Base-by-base conservation (phyloP, 1,140 invertebrate genomes). In the Cepaea nemoralis region DNA sequence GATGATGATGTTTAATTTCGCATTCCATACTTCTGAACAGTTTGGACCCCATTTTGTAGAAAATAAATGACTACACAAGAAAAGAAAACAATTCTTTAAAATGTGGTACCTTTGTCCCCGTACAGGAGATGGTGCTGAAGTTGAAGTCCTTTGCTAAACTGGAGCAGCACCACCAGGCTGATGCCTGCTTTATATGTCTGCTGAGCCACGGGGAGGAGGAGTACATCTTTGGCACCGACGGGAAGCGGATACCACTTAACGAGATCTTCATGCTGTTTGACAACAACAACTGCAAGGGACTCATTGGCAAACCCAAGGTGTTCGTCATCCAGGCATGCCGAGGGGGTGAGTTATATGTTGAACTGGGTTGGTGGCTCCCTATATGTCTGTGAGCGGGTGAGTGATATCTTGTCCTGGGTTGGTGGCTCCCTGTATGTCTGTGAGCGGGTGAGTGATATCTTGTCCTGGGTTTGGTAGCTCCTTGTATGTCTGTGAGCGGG, bases 321-420 rank as follows among this genome's bases (percentile, higher is more conserved):
- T 90, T 91, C 67, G 84, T 91, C 22, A 87, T 91, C n/a, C 90
- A 91, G 67, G 89, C 89, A n/a, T 91, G 90, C 67, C 84, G 90
- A 27, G 90, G 90, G 86, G 89, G 89, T 90, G 84, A 83, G 84
- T 80, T 5, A 39, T 55, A 19, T 10, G 8, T 14, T 55, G 19
- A 55, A n/a, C n/a, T n/a, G n/a, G n/a, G n/a, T n/a, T n/a, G n/a
- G n/a, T n/a, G n/a, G n/a, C n/a, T n/a, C n/a, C n/a, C n/a, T n/a
- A n/a, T n/a, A n/a, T n/a, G n/a, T n/a, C n/a, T n/a, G n/a, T n/a
- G n/a, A n/a, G n/a, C n/a, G n/a, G n/a, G n/a, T n/a, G n/a, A n/a
- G n/a, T n/a, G n/a, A n/a, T n/a, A n/a, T n/a, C n/a, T n/a, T n/a
- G n/a, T n/a, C n/a, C n/a, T n/a, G n/a, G n/a, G n/a, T n/a, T n/a